These are phyloP conservation scores for Heliconius congener DNA, from an alignment of 1,140 invertebrate species.

Conservation along the genomic window DNA sequence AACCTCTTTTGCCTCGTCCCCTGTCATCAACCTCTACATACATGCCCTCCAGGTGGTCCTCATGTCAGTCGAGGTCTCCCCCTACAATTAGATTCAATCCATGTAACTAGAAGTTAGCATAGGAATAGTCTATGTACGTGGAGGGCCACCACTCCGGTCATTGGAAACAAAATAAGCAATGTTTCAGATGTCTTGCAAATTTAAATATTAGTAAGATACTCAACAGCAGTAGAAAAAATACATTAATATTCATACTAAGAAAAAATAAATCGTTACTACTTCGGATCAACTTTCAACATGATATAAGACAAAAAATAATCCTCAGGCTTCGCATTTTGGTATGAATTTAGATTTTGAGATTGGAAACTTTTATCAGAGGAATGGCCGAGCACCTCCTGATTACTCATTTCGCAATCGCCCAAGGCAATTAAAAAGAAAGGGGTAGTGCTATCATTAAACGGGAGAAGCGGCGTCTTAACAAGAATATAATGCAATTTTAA, in stretches of 20 bases:
- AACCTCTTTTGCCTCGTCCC: too few relatives aligned
- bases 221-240: too few relatives aligned
- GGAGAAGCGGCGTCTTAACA: conserved; percentile 76
- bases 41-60: too few relatives aligned
- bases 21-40: too few relatives aligned
- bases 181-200: too few relatives aligned
- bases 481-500: conserved; percentile 82
- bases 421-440: conserved; percentile 79
- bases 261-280: not conserved
- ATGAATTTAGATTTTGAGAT: conserved; percentile 55
- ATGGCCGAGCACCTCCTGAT: conserved; percentile 72
- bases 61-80: too few relatives aligned
- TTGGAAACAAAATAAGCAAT: too few relatives aligned
- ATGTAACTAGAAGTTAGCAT: too few relatives aligned
- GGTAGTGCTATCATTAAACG: conserved; percentile 79
- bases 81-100: not conserved
- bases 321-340: conserved; percentile 25
- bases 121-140: too few relatives aligned
- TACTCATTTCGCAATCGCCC: conserved; percentile 79
- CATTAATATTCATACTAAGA: too few relatives aligned
- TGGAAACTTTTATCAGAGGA: conserved; percentile 68
- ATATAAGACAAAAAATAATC: not conserved
- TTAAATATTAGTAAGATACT: too few relatives aligned
- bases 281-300: not conserved
- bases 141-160: too few relatives aligned